Evolutionary conservation across 1,140 invertebrate species (phyloP).

Genomic region (Lepidurus couesii): DNA sequence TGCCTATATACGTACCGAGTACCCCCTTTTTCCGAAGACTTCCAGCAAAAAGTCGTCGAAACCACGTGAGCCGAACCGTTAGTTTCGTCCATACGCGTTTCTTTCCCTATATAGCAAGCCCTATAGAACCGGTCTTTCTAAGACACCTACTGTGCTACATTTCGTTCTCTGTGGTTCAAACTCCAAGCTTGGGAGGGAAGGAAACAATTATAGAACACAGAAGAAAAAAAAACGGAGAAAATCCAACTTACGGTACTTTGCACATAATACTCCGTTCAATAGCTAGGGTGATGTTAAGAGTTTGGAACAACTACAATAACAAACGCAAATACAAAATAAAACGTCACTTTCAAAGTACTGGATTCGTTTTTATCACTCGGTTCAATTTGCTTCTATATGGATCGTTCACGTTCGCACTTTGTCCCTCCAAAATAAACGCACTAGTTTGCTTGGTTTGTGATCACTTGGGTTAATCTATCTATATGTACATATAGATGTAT

Average conservation of each 20-base stretch:
- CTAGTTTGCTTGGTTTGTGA: too few relatives aligned
- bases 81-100: neutral
- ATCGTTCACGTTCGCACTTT: too few relatives aligned
- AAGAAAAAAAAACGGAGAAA: neutral
- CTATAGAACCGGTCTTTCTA: neutral
- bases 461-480: too few relatives aligned
- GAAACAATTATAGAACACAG: neutral
- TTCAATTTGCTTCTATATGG: too few relatives aligned
- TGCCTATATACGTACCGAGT: neutral
- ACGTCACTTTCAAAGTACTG: too few relatives aligned
- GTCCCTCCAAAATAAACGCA: too few relatives aligned
- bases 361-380: too few relatives aligned
- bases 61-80: slow-evolving; percentile 5
- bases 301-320: too few relatives aligned
- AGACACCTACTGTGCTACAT: too few relatives aligned
- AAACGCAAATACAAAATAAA: too few relatives aligned
- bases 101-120: neutral
- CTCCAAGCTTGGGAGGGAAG: neutral
- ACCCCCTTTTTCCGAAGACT: neutral
- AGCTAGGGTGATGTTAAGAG: neutral
- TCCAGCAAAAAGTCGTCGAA: neutral
- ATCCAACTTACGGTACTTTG: slow-evolving; percentile 6
- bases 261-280: slow-evolving; percentile 18
- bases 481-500: too few relatives aligned
- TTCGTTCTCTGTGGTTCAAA: too few relatives aligned